Evolutionary conservation across 2,113 vertebrate genomes (phyloP).

Genomic region (Sphyrna mokarran): DNA sequence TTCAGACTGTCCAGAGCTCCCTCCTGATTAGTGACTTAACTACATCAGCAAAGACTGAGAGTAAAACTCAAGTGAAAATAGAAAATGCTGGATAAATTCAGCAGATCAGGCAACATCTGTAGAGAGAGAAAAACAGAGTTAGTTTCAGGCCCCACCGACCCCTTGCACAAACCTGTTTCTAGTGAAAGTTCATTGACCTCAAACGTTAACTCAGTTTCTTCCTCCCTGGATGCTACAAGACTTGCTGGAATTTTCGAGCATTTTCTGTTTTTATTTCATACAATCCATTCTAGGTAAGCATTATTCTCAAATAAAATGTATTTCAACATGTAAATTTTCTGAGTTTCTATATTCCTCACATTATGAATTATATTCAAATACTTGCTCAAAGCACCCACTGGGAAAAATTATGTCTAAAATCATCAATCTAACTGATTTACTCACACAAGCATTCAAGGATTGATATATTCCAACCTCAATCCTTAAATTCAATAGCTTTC

Average conservation of each 20-base stretch:
- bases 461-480: neutral
- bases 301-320: no score
- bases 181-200: no score
- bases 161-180: no score
- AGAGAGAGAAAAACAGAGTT: no score
- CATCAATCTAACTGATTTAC: neutral
- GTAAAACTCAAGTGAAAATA: neutral
- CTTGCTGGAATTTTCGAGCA: no score
- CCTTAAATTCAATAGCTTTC: neutral
- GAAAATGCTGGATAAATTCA: no score
- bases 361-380: neutral
- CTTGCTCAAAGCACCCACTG: neutral
- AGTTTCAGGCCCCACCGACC: no score
- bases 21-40: neutral
- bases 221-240: no score
- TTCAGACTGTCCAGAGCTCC: neutral
- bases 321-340: neutral
- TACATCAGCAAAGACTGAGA: neutral
- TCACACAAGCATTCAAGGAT: neutral
- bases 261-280: no score
- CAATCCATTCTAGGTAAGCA: no score
- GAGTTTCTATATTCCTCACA: neutral
- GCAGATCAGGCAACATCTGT: no score
- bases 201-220: no score
- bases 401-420: neutral